Evolutionary conservation across 2,113 vertebrate genomes (phyloP).

Genomic region (Cichladusa arquata): DNA sequence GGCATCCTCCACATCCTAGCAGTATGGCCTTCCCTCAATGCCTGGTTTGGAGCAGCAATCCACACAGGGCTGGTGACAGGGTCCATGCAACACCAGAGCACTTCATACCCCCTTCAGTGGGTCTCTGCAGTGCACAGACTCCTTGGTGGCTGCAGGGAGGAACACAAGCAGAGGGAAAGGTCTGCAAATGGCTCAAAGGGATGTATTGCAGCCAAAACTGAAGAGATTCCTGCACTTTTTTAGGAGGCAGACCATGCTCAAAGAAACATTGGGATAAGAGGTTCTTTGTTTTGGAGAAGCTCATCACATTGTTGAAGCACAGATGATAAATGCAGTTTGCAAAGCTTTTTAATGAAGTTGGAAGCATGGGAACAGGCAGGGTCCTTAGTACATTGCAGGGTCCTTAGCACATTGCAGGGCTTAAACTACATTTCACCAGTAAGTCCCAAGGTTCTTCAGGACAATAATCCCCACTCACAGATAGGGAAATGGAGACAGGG

Average conservation of each 20-base stretch:
- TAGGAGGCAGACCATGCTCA: neutral
- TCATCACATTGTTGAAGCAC: rapidly evolving
- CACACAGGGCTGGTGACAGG: rapidly evolving
- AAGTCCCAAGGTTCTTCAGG: neutral
- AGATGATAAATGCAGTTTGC: neutral
- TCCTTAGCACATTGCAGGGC: neutral
- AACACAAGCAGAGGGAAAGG: neutral
- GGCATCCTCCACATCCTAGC: neutral
- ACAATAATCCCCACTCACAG: neutral
- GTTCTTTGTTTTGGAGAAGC: neutral
- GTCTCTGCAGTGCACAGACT: neutral
- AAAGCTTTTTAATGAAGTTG: neutral
- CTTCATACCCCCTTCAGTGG: neutral
- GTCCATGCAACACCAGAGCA: rapidly evolving
- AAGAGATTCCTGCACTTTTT: neutral
- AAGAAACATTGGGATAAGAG: neutral
- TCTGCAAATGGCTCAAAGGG: neutral
- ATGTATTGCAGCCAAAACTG: neutral
- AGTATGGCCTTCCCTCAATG: rapidly evolving
- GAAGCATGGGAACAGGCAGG: neutral
- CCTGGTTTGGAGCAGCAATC: neutral
- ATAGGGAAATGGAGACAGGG: neutral
- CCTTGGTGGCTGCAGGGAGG: neutral
- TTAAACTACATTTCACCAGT: neutral
- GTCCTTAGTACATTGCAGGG: neutral